Base-by-base conservation (phyloP, 1,140 invertebrate genomes). In the Grapholita molesta region DNA sequence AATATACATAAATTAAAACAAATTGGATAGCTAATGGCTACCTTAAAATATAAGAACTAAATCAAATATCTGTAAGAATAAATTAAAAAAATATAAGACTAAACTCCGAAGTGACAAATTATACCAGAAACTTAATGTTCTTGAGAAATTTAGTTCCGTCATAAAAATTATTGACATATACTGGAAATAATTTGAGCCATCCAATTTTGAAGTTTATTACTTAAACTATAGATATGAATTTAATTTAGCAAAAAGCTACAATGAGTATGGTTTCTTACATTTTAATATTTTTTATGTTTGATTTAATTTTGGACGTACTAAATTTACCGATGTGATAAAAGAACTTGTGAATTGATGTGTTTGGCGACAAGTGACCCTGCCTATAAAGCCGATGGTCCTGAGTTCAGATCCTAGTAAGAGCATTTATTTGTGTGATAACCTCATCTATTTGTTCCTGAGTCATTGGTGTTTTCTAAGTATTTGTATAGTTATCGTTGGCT, bases 41-140 rank as follows among this genome's bases (percentile, higher is more conserved):
- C 55, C 55, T 61, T 28, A 61, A 15, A 61, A 30, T 30, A 8
- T 7, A 28, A 61, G 0, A 12, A 15, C 0, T 32, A 12, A 28
- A 61, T 61, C 25, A 61, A 61, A 61, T 61, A 57, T 25, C 25
- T 61, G 55, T 6, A 32, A 7, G 25, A 30, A 61, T 61, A 30
- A 61, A 61, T 32, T 18, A 61, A 28, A 32, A n/a, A 15, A 57
- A 7, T 28, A 28, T 15, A 57, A 57, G n/a, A 61, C 55, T 18
- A 30, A 61, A 61, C 28, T 30, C 25, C 55, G 25, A 61, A 61
- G 55, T 30, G 55, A 30, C 55, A 30, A 61, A 61, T 61, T 61
- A 61, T 30, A 21, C 55, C 25, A 21, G 3, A 21, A 61, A 30
- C 25, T 61, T 61, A 61, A 61, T 32, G 24, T 18, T 30, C 55